Evolutionary conservation across 1,140 invertebrate genomes (phyloP).

Genomic region (Drosophila pseudoananassae): DNA sequence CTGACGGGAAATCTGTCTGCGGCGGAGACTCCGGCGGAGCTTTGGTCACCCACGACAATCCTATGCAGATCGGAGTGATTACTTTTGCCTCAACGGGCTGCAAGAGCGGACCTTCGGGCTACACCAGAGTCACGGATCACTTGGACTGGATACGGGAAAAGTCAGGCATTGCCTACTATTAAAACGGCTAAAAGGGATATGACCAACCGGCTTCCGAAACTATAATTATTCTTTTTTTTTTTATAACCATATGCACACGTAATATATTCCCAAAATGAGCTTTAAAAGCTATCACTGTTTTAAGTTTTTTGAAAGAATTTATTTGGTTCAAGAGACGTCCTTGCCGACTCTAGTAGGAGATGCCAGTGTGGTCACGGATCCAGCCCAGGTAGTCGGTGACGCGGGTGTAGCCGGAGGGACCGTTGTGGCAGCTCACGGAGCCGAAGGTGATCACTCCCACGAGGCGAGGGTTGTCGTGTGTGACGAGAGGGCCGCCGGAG

Average conservation of each 20-base stretch:
- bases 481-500: conserved; percentile 83
- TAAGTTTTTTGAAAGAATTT: background rate
- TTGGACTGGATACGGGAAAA: conserved; percentile 40
- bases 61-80: conserved; percentile 33
- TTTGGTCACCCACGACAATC: conserved; percentile 40
- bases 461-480: conserved; percentile 31
- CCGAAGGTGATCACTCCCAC: conserved; percentile 36
- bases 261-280: conserved; percentile 4
- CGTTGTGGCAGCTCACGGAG: conserved; percentile 10
- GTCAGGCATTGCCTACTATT: conserved; percentile 47
- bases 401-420: conserved; percentile 38
- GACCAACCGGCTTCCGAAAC: background rate
- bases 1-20: conserved; percentile 20
- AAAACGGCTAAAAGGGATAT: background rate
- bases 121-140: conserved; percentile 34
- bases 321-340: background rate
- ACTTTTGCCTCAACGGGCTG: conserved; percentile 20
- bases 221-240: background rate
- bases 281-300: background rate
- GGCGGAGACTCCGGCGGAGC: conserved; percentile 40
- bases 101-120: conserved; percentile 21
- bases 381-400: conserved; percentile 43
- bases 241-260: background rate
- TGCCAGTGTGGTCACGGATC: conserved; percentile 48
- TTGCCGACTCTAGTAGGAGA: conserved; percentile 37